These are phyloP conservation scores for Julus scandinavius DNA, from an alignment of 2,888 invertebrate species.

Conservation along the genomic window DNA sequence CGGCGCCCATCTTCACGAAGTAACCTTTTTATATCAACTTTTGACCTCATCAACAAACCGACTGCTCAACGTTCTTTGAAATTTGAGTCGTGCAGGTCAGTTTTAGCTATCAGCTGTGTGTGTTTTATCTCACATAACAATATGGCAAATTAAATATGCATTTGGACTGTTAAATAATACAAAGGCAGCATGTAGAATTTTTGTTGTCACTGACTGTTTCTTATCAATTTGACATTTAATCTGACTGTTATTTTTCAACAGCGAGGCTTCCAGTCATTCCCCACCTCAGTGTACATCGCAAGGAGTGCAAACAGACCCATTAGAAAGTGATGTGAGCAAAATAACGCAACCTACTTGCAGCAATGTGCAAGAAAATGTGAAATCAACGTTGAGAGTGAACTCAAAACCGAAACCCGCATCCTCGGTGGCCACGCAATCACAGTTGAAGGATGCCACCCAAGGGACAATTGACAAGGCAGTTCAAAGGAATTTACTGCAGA, in stretches of 20 bases:
- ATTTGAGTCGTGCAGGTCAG: slow-evolving; percentile 52
- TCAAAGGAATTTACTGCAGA: neutral
- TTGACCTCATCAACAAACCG: slow-evolving; percentile 47
- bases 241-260: neutral
- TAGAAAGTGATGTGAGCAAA: neutral
- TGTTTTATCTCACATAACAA: neutral
- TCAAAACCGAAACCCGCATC: neutral
- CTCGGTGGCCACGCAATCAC: neutral
- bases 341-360: neutral
- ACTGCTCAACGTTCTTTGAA: slow-evolving; percentile 50
- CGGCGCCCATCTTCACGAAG: slow-evolving; percentile 83
- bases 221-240: neutral
- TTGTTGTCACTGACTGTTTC: neutral
- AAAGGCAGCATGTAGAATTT: no score
- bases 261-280: slow-evolving; percentile 31
- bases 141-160: neutral
- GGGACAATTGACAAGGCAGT: neutral
- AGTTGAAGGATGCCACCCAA: neutral
- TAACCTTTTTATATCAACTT: slow-evolving; percentile 48
- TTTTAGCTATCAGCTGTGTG: neutral
- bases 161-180: neutral
- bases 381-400: neutral
- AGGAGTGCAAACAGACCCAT: slow-evolving; percentile 42
- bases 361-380: neutral
- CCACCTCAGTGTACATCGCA: slow-evolving; percentile 25